Percentiles rank a stretch among this genome's conserved stretches.
Conservation (phyloP, 2,113 vertebrate species). For the Loxodonta africana region DNA sequence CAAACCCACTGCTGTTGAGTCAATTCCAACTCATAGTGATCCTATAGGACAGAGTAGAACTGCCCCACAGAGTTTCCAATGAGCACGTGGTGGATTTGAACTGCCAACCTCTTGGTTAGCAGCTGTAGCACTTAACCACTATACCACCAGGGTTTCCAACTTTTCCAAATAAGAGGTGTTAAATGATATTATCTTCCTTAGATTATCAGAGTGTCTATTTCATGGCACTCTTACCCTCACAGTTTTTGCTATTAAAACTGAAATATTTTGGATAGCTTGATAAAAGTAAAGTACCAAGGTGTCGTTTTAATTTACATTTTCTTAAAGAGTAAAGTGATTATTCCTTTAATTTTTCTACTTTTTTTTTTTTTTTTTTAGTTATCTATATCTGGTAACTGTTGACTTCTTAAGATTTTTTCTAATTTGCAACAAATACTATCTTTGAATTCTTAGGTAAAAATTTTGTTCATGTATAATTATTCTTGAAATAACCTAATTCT, state of each 20-base stretch:
- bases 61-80: no score
- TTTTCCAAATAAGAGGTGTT: not conserved
- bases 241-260: conserved; percentile 33
- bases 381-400: conserved; percentile 23
- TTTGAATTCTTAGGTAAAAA: not conserved
- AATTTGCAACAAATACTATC: conserved; percentile 11
- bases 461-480: not conserved
- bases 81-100: no score
- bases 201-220: not conserved
- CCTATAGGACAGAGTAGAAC: no score
- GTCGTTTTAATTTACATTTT: not conserved
- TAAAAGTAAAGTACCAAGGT: not conserved
- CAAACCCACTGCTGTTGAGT: no score
- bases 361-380: not conserved
- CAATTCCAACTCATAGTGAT: no score
- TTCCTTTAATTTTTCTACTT: not conserved
- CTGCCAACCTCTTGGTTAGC: no score
- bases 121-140: no score
- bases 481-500: not conserved
- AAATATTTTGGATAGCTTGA: not conserved
- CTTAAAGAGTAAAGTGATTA: not conserved
- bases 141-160: no score
- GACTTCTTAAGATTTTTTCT: conserved; percentile 10
- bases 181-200: not conserved
- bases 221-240: not conserved